Percentiles rank a stretch among this genome's conserved stretches.
These are phyloP conservation scores for Scaptomyza tumidula DNA, from an alignment of 2,888 invertebrate genomes.

Conservation along the genomic window DNA sequence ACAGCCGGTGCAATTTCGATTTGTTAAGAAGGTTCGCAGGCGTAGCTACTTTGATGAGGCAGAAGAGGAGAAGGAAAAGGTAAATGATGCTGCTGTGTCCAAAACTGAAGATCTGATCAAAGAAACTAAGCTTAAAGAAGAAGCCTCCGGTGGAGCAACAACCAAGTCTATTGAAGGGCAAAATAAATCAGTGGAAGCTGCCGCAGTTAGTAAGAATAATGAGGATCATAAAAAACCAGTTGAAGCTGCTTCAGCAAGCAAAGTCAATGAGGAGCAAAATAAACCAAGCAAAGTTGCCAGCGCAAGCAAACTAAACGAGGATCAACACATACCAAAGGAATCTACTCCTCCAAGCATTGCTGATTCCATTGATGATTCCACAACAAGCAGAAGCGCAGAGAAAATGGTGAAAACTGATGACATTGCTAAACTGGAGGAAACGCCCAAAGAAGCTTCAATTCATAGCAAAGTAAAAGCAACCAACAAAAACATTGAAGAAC, in stretches of 20 bases:
- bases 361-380: not conserved
- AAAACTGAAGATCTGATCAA: not conserved
- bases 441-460: too few species aligned
- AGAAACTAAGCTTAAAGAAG: not conserved
- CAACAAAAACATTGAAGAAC: not conserved
- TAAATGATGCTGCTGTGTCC: not conserved
- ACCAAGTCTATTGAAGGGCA: not conserved
- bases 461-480: too few species aligned
- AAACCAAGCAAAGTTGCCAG: not conserved
- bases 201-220: not conserved
- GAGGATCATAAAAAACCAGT: not conserved
- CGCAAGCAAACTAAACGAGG: not conserved
- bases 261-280: not conserved
- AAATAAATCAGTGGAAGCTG: not conserved
- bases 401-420: not conserved
- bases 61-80: conserved; percentile 60
- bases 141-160: not conserved
- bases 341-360: too few species aligned
- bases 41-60: conserved; percentile 81
- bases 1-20: conserved; percentile 77
- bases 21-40: conserved; percentile 81
- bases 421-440: not conserved
- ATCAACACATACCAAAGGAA: not conserved
- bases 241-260: not conserved
- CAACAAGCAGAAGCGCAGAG: not conserved